These are phyloP conservation scores for Arnoldichthys spilopterus DNA, from an alignment of 2,797 vertebrate species.

Conservation along the genomic window DNA sequence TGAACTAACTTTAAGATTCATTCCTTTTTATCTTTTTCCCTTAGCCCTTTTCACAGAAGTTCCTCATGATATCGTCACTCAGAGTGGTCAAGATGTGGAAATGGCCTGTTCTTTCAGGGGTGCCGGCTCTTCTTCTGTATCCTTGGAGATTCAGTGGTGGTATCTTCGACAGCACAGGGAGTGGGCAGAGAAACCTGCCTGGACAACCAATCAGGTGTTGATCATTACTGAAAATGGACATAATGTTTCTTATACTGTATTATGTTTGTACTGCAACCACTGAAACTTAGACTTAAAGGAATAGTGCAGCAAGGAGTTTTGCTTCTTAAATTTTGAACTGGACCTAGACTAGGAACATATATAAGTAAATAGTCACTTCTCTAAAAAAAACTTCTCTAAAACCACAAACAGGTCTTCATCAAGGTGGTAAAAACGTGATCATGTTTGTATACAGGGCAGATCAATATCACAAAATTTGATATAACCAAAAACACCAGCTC, in stretches of 20 bases:
- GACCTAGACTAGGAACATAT: too few species aligned
- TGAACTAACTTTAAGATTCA: not conserved
- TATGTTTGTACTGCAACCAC: not conserved
- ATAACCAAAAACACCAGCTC: too few species aligned
- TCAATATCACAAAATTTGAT: too few species aligned
- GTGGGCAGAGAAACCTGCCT: constrained; percentile 81
- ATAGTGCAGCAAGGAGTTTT: too few species aligned
- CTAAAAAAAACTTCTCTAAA: too few species aligned
- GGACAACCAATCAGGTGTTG: constrained; percentile 84
- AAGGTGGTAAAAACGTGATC: too few species aligned
- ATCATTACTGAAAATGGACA: not conserved
- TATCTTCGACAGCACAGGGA: constrained; percentile 85
- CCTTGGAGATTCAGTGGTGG: constrained; percentile 99
- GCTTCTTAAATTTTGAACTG: too few species aligned
- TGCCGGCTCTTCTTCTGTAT: constrained; percentile 88
- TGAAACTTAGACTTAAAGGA: not conserved
- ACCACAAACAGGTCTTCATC: too few species aligned
- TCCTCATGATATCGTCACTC: constrained; percentile 87
- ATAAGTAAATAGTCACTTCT: too few species aligned
- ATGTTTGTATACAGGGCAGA: too few species aligned
- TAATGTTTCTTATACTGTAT: not conserved
- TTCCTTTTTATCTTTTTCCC: constrained; percentile 4
- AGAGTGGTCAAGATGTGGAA: constrained; percentile 91
- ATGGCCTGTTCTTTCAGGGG: constrained; percentile 97
- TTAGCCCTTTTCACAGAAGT: constrained; percentile 93